Percentiles rank a stretch among this genome's conserved stretches.
Conservation (phyloP, 2,113 vertebrate genomes). For the Gobiocypris rarus region DNA sequence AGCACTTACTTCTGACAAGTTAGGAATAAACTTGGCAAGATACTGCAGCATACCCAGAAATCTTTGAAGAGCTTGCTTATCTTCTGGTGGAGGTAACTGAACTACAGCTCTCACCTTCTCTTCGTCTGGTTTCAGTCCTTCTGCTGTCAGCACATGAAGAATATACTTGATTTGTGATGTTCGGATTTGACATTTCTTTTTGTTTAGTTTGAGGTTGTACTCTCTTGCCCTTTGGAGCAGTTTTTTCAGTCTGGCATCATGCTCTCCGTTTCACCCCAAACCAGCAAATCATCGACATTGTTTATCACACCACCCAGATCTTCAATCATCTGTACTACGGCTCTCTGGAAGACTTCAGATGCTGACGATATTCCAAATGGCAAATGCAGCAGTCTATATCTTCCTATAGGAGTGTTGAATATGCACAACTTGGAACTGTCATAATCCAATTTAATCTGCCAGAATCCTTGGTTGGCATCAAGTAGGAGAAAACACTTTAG, state of each 20-base stretch:
- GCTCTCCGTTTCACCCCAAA: background rate
- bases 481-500: constrained; percentile 45
- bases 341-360: background rate
- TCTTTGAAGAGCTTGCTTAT: background rate
- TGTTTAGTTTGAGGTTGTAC: constrained; percentile 43
- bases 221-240: too few relatives aligned
- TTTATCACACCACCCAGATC: background rate
- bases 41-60: constrained; percentile 44
- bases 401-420: background rate
- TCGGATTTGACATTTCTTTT: constrained; percentile 31
- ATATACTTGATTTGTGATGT: constrained; percentile 36
- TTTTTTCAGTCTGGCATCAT: constrained; percentile 33
- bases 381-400: background rate
- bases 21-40: constrained; percentile 38
- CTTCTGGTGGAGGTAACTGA: too few relatives aligned
- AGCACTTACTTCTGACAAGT: too few relatives aligned
- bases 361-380: background rate
- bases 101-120: constrained; percentile 40
- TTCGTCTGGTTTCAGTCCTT: constrained; percentile 45
- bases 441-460: constrained; percentile 19
- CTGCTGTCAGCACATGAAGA: constrained; percentile 9
- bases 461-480: constrained; percentile 47
- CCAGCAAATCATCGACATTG: constrained; percentile 16
- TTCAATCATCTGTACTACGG: constrained; percentile 36
- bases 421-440: background rate